Base-by-base conservation (phyloP, 2,113 vertebrate genomes). In the Picathartes gymnocephalus region DNA sequence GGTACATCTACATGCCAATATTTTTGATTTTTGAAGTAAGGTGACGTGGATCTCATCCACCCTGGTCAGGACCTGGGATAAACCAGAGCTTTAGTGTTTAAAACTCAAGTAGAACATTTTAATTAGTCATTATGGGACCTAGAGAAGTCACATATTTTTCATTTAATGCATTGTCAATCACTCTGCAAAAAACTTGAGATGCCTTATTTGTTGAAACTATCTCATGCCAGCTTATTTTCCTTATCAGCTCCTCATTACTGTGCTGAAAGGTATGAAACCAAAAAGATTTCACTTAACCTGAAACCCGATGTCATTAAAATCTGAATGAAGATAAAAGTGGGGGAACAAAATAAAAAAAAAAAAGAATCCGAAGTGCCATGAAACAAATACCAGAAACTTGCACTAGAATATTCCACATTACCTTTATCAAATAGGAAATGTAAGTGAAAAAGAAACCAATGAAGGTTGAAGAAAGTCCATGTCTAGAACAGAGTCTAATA, bases 321-420 rank as follows among this genome's bases (percentile, higher is more conserved):
- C 6, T 24, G 16, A 70, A 42, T 39, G 8, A 47, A 42, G 24
- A 30, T 37, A 54, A 71, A 60, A 72, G 6, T 27, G 12, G 5
- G 3, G 7, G 0, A 0, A 3, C n/a, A n/a, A n/a, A n/a, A n/a
- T n/a, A n/a, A 14, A 13, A 42, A 15, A 50, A 56, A 57, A 19
- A 62, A 9, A 0, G 2, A 72, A 40, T 30, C 8, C 6, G 35
- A 85, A 88, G 2, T 10, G 4, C 8, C 8, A 12, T 30, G 10
- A 39, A 77, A 58, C 66, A 19, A 47, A 31, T 7, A 13, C 1
- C 2, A 16, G 24, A 39, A 60, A 53, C 7, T 58, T 39, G 7
- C 12, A 40, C 3, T 33, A 17, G 6, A 48, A 7, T 60, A 60
- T 71, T 88, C 12, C 27, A 50, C 31, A 28, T 4, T 20, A 4